phyloP scores from a whole-genome alignment of 2,797 vertebrate species.

The Pangasius krempfi region DNA sequence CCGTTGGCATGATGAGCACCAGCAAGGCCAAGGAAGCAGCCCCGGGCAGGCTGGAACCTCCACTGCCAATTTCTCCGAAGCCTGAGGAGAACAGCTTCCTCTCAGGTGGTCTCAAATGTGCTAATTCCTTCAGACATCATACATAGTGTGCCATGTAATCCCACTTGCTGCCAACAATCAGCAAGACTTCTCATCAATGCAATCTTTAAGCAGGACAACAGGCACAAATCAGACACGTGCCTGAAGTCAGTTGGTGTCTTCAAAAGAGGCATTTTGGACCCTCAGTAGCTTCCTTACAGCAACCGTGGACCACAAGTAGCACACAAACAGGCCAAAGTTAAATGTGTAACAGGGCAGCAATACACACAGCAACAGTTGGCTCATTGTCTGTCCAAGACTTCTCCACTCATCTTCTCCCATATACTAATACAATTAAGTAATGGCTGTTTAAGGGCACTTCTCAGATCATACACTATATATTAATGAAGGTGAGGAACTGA shows the following conservation, averaged over 20 bases:
- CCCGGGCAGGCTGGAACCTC: constrained; percentile 86
- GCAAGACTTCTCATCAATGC: constrained; percentile 43
- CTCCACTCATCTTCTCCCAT: constrained; percentile 56
- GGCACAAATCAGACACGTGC: not conserved
- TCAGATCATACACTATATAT: constrained; percentile 76
- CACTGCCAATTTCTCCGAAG: constrained; percentile 92
- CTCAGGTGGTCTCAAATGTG: constrained; percentile 63
- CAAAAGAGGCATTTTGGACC: not conserved
- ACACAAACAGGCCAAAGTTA: not conserved
- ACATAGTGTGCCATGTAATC: constrained; percentile 60
- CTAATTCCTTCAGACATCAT: constrained; percentile 60
- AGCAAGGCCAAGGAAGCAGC: constrained; percentile 64
- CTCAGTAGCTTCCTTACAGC: not conserved
- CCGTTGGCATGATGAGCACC: constrained; percentile 93
- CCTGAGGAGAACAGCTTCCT: constrained; percentile 75
- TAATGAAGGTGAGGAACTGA: constrained; percentile 82
- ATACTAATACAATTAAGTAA: constrained; percentile 72
- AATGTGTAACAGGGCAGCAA: not conserved
- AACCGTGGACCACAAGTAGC: not conserved
- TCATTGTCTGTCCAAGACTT: not conserved
- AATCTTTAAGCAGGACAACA: constrained; percentile 26
- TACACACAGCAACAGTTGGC: not conserved
- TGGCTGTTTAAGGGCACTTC: constrained; percentile 55
- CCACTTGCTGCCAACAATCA: constrained; percentile 40
- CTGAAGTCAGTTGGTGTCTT: not conserved